Base-by-base conservation (phyloP, 2,888 invertebrate genomes). In the Lasioglossum vierecki region DNA sequence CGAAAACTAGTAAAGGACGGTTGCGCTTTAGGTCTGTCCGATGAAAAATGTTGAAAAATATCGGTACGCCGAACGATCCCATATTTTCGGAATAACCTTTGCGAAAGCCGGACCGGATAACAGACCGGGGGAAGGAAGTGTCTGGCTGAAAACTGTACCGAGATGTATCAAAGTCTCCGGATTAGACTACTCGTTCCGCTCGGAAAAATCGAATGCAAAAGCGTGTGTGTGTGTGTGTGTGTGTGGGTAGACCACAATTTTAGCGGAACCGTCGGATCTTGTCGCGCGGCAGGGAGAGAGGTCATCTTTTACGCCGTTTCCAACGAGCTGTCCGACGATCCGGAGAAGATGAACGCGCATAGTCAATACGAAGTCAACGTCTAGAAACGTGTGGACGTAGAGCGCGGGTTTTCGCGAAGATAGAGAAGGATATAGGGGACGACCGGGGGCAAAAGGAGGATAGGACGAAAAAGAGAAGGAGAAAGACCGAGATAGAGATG, bases 301-400 rank as follows among this genome's bases (percentile, higher is more conserved):
- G 85, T 85, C 80, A 88, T 89, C 88, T 84, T 84, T 89, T 89
- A 86, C 82, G 85, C 80, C 79, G 79, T 89, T 88, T 80, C 84
- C 83, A 88, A 82, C 86, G 83, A 88, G 81, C 84, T 86, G 85
- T 83, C 89, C 82, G 86, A 84, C 86, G 86, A 83, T 82, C 85
- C 66, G 66, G 79, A 49, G 89, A 88, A 89, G 89, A 89, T 89
- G 88, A 88, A 89, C 89, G 89, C 84, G 86, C 84, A 86, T 81
- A 83, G 84, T 86, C 85, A 83, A 89, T 89, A 89, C 89, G 84
- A 90, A 91, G 91, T 91, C 91, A 90, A 88, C 91, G 90, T 91
- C 90, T 88, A 90, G 82, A 75, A 84, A 88, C 82, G 89, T 82
- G 88, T 84, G 87, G 85, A 90, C 84, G 83, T 83, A 39, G 76